Conservation (phyloP, 2,888 invertebrate genomes). For the Latrodectus elegans region DNA sequence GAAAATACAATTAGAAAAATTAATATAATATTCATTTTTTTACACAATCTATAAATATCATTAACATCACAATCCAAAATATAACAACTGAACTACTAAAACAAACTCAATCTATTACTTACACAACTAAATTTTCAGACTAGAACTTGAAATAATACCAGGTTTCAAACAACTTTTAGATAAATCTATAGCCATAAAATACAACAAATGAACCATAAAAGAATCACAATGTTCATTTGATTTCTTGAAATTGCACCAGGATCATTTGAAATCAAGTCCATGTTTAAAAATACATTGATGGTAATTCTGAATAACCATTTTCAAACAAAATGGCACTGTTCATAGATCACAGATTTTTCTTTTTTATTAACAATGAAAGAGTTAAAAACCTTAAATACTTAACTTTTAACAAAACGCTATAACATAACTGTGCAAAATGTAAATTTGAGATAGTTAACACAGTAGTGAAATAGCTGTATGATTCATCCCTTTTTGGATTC, state of each 20-base stretch:
- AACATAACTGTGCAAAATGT: background rate
- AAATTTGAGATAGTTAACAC: background rate
- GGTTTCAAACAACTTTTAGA: too few species aligned
- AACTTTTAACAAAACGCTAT: background rate
- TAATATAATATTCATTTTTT: too few species aligned
- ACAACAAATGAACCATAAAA: too few species aligned
- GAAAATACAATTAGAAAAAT: too few species aligned
- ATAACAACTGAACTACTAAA: too few species aligned
- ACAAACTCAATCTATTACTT: too few species aligned
- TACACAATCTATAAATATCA: too few species aligned
- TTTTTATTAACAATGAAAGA: slow-evolving; percentile 17
- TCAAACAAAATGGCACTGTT: slow-evolving; percentile 13
- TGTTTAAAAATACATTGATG: slow-evolving; percentile 7
- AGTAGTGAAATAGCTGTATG: background rate
- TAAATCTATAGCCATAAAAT: too few species aligned
- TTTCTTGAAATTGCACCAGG: slow-evolving; percentile 4
- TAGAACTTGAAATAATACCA: too few species aligned
- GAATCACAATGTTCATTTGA: too few species aligned
- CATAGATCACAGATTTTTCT: slow-evolving; percentile 25
- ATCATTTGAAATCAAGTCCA: slow-evolving; percentile 31
- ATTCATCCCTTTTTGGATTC: background rate
- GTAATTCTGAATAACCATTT: slow-evolving; percentile 14
- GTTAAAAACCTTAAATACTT: background rate
- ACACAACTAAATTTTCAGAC: too few species aligned
- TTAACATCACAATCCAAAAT: too few species aligned